Conservation (phyloP, 2,888 invertebrate species). For the Oscheius sp. region DNA sequence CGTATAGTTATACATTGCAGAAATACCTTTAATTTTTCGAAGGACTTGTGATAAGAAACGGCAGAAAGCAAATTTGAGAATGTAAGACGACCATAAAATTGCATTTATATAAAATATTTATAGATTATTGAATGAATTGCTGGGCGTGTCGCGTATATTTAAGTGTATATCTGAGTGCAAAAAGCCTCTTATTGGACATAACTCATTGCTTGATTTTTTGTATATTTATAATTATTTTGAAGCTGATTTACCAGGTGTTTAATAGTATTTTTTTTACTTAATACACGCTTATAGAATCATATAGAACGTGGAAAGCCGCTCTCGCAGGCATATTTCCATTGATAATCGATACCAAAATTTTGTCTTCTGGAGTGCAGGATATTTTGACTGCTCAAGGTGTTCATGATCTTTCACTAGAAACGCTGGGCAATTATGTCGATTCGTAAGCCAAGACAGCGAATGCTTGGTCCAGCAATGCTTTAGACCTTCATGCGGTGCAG, state of each 20-base stretch:
- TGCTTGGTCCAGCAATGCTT: too few relatives aligned
- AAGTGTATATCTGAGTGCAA: conserved; percentile 11
- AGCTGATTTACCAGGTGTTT: conserved; percentile 42
- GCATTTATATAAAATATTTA: conserved; percentile 6
- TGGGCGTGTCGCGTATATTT: conserved; percentile 28
- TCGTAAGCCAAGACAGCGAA: conserved; percentile 41
- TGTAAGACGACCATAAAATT: too few relatives aligned
- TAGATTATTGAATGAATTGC: conserved; percentile 40
- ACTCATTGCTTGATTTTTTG: conserved; percentile 44
- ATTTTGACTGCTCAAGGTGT: conserved; percentile 40
- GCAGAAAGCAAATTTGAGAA: conserved; percentile 6
- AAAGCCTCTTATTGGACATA: conserved; percentile 42
- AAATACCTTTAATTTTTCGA: conserved; percentile 21
- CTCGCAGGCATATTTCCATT: conserved; percentile 26
- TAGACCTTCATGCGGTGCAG: conserved; percentile 43
- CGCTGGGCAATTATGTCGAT: conserved; percentile 41
- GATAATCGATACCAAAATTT: conserved; percentile 44
- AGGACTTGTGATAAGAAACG: conserved; percentile 11
- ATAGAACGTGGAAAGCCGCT: conserved; percentile 40
- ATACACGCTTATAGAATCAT: conserved; percentile 30
- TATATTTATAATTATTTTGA: conserved; percentile 45
- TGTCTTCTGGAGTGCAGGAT: conserved; percentile 39
- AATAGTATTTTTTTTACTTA: not conserved
- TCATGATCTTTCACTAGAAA: conserved; percentile 41
- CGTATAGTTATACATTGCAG: conserved; percentile 19